A percentile compares a stretch with the other conserved stretches of the same genome.
phyloP scores from a whole-genome alignment of 2,888 invertebrate genomes.

The Parapristionchus giblindavisi region DNA sequence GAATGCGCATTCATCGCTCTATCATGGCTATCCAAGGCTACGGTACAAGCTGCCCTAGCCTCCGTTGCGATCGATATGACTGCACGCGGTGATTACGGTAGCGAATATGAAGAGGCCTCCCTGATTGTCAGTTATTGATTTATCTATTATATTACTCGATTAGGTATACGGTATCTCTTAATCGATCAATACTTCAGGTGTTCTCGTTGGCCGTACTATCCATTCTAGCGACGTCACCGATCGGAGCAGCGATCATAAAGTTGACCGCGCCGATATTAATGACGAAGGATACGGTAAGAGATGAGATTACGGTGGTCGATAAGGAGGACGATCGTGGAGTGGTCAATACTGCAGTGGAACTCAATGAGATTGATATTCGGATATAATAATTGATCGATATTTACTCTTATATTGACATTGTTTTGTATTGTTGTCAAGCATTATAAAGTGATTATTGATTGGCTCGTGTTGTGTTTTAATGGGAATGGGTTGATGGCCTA shows the following conservation, averaged over 20 bases:
- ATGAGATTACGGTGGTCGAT: too few species aligned
- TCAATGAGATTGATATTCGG: too few species aligned
- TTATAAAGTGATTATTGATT: too few species aligned
- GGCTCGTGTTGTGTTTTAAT: too few species aligned
- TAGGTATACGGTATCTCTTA: conserved; percentile 41
- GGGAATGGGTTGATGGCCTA: too few species aligned
- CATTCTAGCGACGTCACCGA: conserved; percentile 52
- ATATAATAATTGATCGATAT: too few species aligned
- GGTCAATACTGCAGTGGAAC: too few species aligned
- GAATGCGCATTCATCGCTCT: conserved; percentile 90
- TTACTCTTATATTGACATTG: too few species aligned
- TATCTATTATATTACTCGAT: too few species aligned
- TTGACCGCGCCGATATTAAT: conserved; percentile 49
- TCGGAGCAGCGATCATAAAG: conserved; percentile 47
- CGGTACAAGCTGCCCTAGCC: conserved; percentile 71
- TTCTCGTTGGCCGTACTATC: conserved; percentile 50
- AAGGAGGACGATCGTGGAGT: too few species aligned
- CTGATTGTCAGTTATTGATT: background rate
- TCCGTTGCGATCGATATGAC: conserved; percentile 71
- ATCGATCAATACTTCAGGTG: conserved; percentile 31
- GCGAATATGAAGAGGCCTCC: conserved; percentile 16
- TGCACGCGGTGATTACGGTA: background rate
- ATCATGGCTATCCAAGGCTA: conserved; percentile 87
- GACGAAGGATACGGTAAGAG: conserved; percentile 10
- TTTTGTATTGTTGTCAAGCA: too few species aligned